A percentile compares a stretch with the other conserved stretches of the same genome.
These are phyloP conservation scores for Calidris pygmaea DNA, from an alignment of 2,113 vertebrate genomes.

Conservation along the genomic window DNA sequence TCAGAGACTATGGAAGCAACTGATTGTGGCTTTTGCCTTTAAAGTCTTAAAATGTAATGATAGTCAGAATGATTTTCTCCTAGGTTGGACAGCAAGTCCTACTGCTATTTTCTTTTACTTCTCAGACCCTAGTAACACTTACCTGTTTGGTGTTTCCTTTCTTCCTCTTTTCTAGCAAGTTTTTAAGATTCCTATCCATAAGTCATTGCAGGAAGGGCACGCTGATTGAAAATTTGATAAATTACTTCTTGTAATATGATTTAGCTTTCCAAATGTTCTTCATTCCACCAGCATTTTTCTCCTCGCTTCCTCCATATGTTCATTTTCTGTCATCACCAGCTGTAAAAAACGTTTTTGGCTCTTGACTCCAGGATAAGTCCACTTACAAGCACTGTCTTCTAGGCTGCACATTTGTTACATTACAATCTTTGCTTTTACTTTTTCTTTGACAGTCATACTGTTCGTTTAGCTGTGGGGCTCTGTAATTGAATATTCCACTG, in stretches of 20 bases:
- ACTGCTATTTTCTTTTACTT: background rate
- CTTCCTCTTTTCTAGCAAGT: background rate
- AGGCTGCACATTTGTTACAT: background rate
- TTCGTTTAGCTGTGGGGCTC: background rate
- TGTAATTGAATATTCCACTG: background rate
- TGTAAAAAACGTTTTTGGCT: constrained; percentile 30
- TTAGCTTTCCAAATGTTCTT: constrained; percentile 31
- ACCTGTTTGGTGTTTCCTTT: background rate
- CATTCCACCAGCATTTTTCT: background rate
- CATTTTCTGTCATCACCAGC: constrained; percentile 15
- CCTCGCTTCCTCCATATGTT: constrained; percentile 38
- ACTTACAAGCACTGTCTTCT: background rate
- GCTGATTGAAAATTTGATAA: background rate
- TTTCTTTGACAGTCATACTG: background rate
- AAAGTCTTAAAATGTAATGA: background rate
- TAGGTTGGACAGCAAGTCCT: background rate
- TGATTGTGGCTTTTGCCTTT: background rate
- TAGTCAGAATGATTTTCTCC: background rate
- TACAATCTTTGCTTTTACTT: background rate
- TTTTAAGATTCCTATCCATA: background rate
- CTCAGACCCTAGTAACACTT: background rate
- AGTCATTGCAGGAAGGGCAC: background rate
- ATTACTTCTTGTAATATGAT: constrained; percentile 16
- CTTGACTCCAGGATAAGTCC: background rate
- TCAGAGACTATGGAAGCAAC: background rate